These are phyloP conservation scores for Liopterus haemorrhoidalis DNA, from an alignment of 2,888 invertebrate species.

Conservation along the genomic window DNA sequence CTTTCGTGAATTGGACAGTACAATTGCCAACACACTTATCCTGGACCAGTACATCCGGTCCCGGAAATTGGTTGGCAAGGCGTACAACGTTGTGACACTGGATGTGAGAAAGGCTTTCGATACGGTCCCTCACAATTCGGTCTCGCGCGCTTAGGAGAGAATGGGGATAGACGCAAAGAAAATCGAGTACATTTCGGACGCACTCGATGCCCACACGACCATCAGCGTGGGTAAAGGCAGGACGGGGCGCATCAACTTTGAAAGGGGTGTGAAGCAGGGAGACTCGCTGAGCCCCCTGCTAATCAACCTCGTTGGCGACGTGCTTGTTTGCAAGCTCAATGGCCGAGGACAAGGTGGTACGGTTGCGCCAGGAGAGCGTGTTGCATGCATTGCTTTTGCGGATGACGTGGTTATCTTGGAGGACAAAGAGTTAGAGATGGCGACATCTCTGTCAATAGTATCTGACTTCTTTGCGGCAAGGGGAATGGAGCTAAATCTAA, in stretches of 20 bases:
- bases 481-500: neutral
- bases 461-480: neutral
- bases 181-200: neutral
- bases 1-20: constrained; percentile 38
- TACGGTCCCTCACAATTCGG: constrained; percentile 28
- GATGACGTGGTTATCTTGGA: constrained; percentile 19
- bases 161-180: neutral
- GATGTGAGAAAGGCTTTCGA: constrained; percentile 45
- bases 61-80: constrained; percentile 31
- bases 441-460: neutral
- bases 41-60: constrained; percentile 35
- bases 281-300: constrained; percentile 3
- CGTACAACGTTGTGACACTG: constrained; percentile 39
- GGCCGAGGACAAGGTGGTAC: neutral
- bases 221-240: neutral
- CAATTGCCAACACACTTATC: constrained; percentile 37
- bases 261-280: constrained; percentile 1
- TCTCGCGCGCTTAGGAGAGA: constrained; percentile 24
- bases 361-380: neutral
- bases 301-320: neutral
- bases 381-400: constrained; percentile 9
- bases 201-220: neutral
- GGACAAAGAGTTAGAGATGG: neutral
- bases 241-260: neutral
- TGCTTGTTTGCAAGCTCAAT: neutral